Evolutionary conservation across 2,888 invertebrate species (phyloP), one percentile per base, ranked within the genome.

Genomic region (Priocnemis perturbator): DNA sequence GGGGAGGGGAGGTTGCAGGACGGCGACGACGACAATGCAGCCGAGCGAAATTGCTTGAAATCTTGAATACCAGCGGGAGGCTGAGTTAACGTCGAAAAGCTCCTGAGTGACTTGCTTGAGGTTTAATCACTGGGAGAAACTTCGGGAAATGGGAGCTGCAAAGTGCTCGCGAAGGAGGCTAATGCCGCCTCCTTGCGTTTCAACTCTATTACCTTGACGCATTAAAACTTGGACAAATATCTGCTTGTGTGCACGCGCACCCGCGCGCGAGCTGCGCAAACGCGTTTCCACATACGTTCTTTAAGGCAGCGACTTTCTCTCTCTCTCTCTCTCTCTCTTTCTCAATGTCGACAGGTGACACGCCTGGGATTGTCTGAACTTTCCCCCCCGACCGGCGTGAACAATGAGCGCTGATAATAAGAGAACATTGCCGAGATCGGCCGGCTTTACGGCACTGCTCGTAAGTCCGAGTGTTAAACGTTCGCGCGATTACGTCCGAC

Each of bases 61-160:
- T 79, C 81, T 78, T 74, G 74, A 79, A 80, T 76, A 69, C 72
- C 80, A 67, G 73, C 72, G 71, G 73, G 73, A 73, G 73, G 73
- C 71, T 69, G 74, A 80, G 79, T 79, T 80, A 79, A 79, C 76
- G 78, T 76, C 78, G 77, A 81, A 82, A 82, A 82, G 84, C 79
- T 76, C 70, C 81, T 79, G 83, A 83, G 83, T 83, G 83, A 83
- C 85, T 85, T 80, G 83, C 82, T 82, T 77, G 76, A 77, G 82
- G 86, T 83, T 85, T 85, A 85, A 85, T 85, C 85, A 83, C 78
- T 76, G 75, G 76, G 75, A 70, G 77, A 80, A 85, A 85, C 81
- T 85, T 85, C 71, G 81, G 80, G 85, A 85, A 50, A 85, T 85
- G 80, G 82, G 72, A 77, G 81, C 82, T 81, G 81, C 76, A 81